A percentile compares a stretch with the other conserved stretches of the same genome.
phyloP scores from a whole-genome alignment of 1,140 invertebrate species.

The Bombus consobrinus region DNA sequence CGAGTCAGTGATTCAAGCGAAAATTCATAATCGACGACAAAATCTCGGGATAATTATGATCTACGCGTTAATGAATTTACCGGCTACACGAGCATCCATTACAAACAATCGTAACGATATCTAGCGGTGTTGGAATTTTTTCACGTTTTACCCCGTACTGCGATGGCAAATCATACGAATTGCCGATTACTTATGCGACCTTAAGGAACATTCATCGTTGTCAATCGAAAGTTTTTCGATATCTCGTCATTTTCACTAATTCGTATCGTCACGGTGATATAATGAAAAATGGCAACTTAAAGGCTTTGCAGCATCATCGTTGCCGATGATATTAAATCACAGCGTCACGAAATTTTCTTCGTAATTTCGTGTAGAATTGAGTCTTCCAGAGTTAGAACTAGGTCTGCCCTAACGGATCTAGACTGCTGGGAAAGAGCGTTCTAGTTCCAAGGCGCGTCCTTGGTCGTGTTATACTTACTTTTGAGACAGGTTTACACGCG shows the following conservation, averaged over 20 bases:
- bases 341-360: slow-evolving; percentile 9
- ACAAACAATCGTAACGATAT: background rate
- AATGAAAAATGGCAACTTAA: too few relatives aligned
- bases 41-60: background rate
- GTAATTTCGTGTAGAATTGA: slow-evolving; percentile 10
- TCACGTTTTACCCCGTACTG: background rate
- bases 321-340: too few relatives aligned
- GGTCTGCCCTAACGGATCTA: slow-evolving; percentile 58
- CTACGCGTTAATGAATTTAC: background rate
- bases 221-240: background rate
- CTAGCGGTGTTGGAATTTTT: background rate
- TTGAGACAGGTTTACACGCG: slow-evolving; percentile 58
- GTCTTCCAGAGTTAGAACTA: slow-evolving; percentile 40
- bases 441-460: slow-evolving; percentile 66
- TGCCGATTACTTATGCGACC: background rate
- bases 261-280: too few relatives aligned
- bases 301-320: background rate
- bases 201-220: background rate
- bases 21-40: background rate
- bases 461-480: slow-evolving; percentile 69
- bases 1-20: background rate
- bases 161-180: background rate
- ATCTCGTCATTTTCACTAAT: too few relatives aligned
- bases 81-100: background rate
- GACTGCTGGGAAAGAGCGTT: slow-evolving; percentile 58